Evolutionary conservation across 2,113 vertebrate species (phyloP).

Genomic region (Mugil cephalus): DNA sequence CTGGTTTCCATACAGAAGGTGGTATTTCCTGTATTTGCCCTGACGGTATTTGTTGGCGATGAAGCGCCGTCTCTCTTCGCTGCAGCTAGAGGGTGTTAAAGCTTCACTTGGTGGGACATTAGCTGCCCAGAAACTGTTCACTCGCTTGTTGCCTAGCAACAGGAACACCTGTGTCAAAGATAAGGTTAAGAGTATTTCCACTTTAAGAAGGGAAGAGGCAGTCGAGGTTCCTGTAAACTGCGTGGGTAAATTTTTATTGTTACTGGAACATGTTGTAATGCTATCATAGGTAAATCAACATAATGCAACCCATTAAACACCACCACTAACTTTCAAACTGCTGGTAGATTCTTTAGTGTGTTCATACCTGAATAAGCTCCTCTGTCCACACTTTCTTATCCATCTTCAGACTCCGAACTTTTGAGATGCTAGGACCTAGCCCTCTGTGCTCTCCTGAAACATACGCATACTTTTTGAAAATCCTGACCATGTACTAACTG

Average conservation of each 20-base stretch:
- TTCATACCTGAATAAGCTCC: slow-evolving; percentile 90
- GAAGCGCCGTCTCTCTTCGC: slow-evolving; percentile 84
- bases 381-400: slow-evolving; percentile 97
- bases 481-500: rapidly evolving
- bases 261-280: too few relatives aligned
- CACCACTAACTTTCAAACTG: neutral
- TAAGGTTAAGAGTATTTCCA: slow-evolving; percentile 7
- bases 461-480: slow-evolving; percentile 22
- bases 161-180: slow-evolving; percentile 86
- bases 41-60: slow-evolving; percentile 92
- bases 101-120: slow-evolving; percentile 95
- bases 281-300: neutral
- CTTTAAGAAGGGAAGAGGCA: neutral
- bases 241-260: too few relatives aligned
- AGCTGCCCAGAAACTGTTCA: slow-evolving; percentile 95
- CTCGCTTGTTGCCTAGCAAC: slow-evolving; percentile 86
- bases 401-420: slow-evolving; percentile 98
- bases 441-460: slow-evolving; percentile 90
- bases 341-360: neutral
- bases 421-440: slow-evolving; percentile 90
- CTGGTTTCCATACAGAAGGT: slow-evolving; percentile 93
- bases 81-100: slow-evolving; percentile 83
- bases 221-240: neutral
- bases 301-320: neutral
- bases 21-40: slow-evolving; percentile 95